These are phyloP conservation scores for Dipodomys spectabilis DNA, from an alignment of 2,113 vertebrate species.

Conservation along the genomic window DNA sequence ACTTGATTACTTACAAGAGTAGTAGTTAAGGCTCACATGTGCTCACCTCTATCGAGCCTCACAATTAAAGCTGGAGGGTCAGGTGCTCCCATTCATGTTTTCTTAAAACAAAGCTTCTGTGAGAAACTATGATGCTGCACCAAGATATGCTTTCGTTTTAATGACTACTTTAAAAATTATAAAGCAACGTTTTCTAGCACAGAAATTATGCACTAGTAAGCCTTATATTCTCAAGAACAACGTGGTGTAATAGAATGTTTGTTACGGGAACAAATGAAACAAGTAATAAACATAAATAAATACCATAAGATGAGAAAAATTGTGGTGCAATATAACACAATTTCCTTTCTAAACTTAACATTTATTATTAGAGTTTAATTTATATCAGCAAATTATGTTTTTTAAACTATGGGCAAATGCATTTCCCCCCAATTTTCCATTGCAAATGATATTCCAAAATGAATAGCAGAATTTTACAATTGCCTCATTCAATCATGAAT, in stretches of 20 bases:
- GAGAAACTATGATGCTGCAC: not conserved
- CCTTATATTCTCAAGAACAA: not conserved
- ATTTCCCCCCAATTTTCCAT: constrained; percentile 30
- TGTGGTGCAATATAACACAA: not conserved
- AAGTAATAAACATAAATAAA: not conserved
- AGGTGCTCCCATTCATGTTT: not conserved
- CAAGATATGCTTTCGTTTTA: too few species aligned
- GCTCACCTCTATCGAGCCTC: not conserved
- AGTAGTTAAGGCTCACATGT: not conserved
- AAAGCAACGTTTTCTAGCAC: not conserved
- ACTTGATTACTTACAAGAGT: too few species aligned
- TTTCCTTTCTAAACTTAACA: constrained; percentile 35
- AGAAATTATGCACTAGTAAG: not conserved
- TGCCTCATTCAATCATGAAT: constrained; percentile 14
- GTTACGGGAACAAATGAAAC: not conserved
- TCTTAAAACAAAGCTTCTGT: not conserved
- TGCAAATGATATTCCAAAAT: not conserved
- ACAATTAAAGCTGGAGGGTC: not conserved
- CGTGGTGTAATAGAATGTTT: not conserved
- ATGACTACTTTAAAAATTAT: not conserved
- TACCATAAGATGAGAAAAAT: not conserved
- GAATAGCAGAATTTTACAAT: not conserved
- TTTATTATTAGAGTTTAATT: not conserved
- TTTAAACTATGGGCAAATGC: constrained; percentile 42
- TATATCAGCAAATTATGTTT: constrained; percentile 2